Evolutionary conservation across 2,888 invertebrate genomes (phyloP).

Genomic region (Pseudococcus viburni): DNA sequence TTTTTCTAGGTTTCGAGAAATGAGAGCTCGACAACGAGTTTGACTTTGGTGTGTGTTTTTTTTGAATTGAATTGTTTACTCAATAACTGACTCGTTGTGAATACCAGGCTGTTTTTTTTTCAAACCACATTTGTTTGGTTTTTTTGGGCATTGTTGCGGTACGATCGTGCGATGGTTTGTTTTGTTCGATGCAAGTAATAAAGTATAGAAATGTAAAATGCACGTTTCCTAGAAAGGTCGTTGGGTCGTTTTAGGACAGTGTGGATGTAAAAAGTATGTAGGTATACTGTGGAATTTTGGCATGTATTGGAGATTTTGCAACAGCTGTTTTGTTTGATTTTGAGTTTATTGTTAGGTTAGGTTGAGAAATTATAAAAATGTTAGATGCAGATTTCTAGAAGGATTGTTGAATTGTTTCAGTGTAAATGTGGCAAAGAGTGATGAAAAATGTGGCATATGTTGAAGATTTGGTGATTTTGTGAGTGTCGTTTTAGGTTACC

Average conservation of each 20-base stretch:
- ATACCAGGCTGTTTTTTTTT: neutral
- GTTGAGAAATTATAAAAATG: too few species aligned
- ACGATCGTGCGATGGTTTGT: neutral
- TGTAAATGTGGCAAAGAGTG: too few species aligned
- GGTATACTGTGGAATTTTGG: neutral
- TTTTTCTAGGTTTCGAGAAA: neutral
- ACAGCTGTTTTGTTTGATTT: neutral
- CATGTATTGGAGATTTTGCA: neutral
- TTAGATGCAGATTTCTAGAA: too few species aligned
- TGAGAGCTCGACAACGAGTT: neutral
- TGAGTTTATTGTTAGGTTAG: too few species aligned
- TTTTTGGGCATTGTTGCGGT: neutral
- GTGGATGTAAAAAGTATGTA: neutral
- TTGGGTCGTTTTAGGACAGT: neutral
- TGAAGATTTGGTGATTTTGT: neutral
- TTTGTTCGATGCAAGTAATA: neutral
- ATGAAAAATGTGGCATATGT: too few species aligned
- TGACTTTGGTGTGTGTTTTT: neutral
- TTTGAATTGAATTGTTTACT: neutral
- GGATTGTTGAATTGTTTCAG: too few species aligned
- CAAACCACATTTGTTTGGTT: neutral
- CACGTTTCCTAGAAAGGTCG: constrained; percentile 12
- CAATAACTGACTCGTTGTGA: neutral
- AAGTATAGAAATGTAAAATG: neutral
- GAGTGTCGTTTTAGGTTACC: neutral